Conservation (phyloP, 1,140 invertebrate species). For the Magallana ariakensis region DNA sequence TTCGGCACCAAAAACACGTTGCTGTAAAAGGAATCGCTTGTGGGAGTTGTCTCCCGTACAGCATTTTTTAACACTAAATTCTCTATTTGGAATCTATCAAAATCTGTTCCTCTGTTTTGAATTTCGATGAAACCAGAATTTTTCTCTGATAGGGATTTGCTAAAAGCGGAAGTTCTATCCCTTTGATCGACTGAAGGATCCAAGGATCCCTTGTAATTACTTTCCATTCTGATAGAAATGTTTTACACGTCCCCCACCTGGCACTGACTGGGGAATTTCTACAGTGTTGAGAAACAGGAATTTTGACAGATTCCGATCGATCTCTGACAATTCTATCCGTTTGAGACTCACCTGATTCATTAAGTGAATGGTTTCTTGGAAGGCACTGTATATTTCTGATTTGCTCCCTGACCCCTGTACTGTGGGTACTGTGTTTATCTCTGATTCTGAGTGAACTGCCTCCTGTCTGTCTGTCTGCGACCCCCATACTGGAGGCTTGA, state of each 20-base stretch:
- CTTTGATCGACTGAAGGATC: slow-evolving; percentile 3
- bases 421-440: too few species aligned
- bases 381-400: too few species aligned
- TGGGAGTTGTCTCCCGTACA: neutral
- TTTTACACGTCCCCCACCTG: too few species aligned
- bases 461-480: too few species aligned
- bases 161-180: neutral
- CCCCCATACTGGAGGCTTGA: too few species aligned
- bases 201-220: neutral
- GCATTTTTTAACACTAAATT: slow-evolving; percentile 32
- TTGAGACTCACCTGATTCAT: slow-evolving; percentile 13
- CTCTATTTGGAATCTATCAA: slow-evolving; percentile 38
- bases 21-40: slow-evolving; percentile 45
- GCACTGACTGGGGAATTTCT: neutral
- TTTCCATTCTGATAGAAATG: too few species aligned
- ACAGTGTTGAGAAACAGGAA: neutral
- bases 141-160: neutral
- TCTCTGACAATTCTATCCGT: slow-evolving; percentile 8
- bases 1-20: slow-evolving; percentile 52
- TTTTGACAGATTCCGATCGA: neutral
- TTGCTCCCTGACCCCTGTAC: too few species aligned
- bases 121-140: neutral
- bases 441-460: too few species aligned
- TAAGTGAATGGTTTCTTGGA: too few species aligned
- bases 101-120: slow-evolving; percentile 29